These are phyloP conservation scores for Onchidella celtica DNA, from an alignment of 2,888 invertebrate species.

Conservation along the genomic window DNA sequence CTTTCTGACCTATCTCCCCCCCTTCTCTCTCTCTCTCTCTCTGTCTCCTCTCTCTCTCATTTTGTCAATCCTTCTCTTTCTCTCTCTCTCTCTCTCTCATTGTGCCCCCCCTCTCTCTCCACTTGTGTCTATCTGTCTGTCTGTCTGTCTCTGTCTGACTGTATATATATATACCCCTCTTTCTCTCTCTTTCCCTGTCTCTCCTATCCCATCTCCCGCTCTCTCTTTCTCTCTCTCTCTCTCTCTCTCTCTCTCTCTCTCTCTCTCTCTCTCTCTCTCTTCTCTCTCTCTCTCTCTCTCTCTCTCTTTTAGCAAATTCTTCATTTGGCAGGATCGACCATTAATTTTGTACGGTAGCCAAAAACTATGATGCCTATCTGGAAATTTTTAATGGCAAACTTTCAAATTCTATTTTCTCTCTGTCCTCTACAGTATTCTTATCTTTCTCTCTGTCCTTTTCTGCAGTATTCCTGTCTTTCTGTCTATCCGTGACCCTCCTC, in stretches of 20 bases:
- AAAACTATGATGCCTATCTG: too few species aligned
- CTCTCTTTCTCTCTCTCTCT: slow-evolving; percentile 2
- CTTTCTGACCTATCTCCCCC: background rate
- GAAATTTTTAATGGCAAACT: too few species aligned
- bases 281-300: background rate
- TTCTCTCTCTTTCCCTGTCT: slow-evolving; percentile 11
- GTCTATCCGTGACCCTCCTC: too few species aligned
- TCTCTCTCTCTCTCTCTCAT: background rate
- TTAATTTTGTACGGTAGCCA: too few species aligned
- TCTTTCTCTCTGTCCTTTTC: background rate
- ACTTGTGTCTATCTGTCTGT: background rate
- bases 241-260: background rate
- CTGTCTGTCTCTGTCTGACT: background rate
- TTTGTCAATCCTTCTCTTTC: background rate
- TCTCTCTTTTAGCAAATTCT: background rate
- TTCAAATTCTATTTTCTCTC: background rate
- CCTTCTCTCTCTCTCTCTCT: background rate
- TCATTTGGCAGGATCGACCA: background rate
- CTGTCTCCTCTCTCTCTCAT: slow-evolving; percentile 1
- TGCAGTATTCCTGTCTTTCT: too few species aligned
- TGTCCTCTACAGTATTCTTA: too few species aligned
- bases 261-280: background rate
- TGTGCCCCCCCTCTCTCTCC: background rate
- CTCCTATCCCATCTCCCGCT: too few species aligned
- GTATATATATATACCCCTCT: too few species aligned